These are phyloP conservation scores for Syndactyla subalaris DNA, from an alignment of 2,797 vertebrate species.

Conservation along the genomic window DNA sequence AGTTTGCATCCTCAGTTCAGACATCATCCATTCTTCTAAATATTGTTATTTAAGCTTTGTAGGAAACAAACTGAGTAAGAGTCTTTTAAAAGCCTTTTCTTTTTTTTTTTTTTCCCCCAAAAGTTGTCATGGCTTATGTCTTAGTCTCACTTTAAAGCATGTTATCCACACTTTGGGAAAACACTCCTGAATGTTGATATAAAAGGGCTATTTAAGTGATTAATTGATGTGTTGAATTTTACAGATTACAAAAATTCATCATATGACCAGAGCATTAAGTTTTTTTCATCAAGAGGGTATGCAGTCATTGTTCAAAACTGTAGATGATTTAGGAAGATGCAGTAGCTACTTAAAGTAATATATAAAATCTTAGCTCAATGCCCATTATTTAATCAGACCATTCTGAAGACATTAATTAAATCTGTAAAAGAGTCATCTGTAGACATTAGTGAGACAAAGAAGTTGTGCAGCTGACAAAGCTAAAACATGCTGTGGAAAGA, in stretches of 20 bases:
- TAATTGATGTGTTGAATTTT: conserved; percentile 19
- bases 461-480: neutral
- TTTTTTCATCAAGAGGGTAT: neutral
- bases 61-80: neutral
- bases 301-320: conserved; percentile 18
- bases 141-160: neutral
- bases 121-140: neutral
- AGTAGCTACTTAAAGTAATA: conserved; percentile 9
- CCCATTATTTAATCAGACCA: neutral
- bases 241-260: conserved; percentile 49
- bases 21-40: neutral
- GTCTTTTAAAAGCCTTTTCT: neutral
- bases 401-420: conserved; percentile 6
- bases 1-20: neutral
- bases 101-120: too few species aligned
- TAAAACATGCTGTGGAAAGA: neutral
- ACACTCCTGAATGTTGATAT: neutral
- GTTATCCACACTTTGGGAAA: neutral
- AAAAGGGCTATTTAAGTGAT: conserved; percentile 29
- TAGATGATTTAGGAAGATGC: conserved; percentile 33
- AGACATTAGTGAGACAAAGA: neutral
- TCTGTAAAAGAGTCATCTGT: neutral
- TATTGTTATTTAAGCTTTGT: neutral
- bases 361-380: neutral
- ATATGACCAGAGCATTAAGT: neutral